Evolutionary conservation across 2,113 vertebrate genomes (phyloP), one percentile per base, ranked within the genome.

Genomic region (Pachycephala philippinensis): DNA sequence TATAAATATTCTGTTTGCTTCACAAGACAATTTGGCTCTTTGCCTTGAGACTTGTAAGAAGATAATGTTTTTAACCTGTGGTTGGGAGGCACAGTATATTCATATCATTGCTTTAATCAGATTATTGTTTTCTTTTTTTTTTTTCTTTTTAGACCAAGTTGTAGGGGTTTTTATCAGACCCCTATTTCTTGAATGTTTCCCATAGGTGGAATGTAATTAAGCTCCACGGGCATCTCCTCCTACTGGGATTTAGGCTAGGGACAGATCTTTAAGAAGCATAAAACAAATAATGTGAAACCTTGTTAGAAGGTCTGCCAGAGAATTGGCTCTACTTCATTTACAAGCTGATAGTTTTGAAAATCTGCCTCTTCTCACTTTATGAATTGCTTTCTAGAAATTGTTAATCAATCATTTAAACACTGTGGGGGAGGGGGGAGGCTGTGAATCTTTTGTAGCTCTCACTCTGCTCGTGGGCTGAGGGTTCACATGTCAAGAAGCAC

Each of bases 151-250:
- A 71, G 20, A 84, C 33, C 26, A 78, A 78, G 44, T 81, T 94
- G 42, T 93, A 40, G 70, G 21, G 5, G 4, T 88, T 97, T 95
- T 94, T 97, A 93, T 90, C 86, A 93, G 84, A 95, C 64, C 61
- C 69, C 80, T 80, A 5, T 97, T 97, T 78, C 83, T 97, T 69
- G 65, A 96, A 93, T 84, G 54, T 91, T 97, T 97, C 95, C 93
- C 91, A 95, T 87, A 95, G 97, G 81, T 97, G 84, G 95, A 97
- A 97, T 97, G 90, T 97, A 97, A 97, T 97, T 97, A 97, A 98
- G 94, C 95, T 97, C 95, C 86, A 89, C 74, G 93, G 91, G 87
- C 74, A 30, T 93, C 93, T 97, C 64, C 60, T 74, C 95, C 97
- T 97, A 90, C 97, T 97, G 96, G 89, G 95, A 97, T 88, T 94